phyloP scores from a whole-genome alignment of 2,113 vertebrate species.

The Dinomys branickii region DNA sequence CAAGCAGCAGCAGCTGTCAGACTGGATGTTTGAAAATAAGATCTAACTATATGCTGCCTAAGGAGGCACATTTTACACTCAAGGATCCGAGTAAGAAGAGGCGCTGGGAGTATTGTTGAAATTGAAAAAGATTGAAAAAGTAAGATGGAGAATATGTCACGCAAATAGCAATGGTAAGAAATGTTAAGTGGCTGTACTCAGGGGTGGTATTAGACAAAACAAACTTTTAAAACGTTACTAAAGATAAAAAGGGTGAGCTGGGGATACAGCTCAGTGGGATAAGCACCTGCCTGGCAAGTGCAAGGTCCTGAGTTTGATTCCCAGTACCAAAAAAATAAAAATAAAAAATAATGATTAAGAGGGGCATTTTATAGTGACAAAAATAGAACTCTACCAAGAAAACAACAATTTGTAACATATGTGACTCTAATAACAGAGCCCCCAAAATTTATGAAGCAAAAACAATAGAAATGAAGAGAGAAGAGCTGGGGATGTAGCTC shows the following conservation, averaged over 20 bases:
- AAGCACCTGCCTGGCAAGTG: too few relatives aligned
- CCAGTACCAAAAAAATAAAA: too few relatives aligned
- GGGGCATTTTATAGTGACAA: not conserved
- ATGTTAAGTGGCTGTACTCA: not conserved
- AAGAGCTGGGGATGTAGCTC: not conserved
- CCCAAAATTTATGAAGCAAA: not conserved
- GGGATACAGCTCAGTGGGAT: too few relatives aligned
- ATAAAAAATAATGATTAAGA: too few relatives aligned
- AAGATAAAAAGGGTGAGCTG: not conserved
- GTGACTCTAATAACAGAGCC: not conserved
- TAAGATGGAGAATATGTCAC: not conserved
- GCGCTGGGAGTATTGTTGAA: too few relatives aligned
- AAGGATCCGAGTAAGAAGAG: not conserved
- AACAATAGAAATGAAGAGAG: not conserved
- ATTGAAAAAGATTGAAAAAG: constrained; percentile 39
- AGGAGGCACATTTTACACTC: not conserved
- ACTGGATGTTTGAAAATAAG: not conserved
- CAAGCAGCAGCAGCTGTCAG: not conserved
- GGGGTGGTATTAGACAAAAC: not conserved
- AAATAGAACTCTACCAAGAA: not conserved
- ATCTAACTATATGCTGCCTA: not conserved
- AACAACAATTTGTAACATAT: not conserved
- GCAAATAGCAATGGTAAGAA: not conserved
- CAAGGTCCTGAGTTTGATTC: too few relatives aligned
- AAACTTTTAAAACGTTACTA: not conserved